Base-by-base conservation (phyloP, 2,888 invertebrate species). In the Platycheirus albimanus region DNA sequence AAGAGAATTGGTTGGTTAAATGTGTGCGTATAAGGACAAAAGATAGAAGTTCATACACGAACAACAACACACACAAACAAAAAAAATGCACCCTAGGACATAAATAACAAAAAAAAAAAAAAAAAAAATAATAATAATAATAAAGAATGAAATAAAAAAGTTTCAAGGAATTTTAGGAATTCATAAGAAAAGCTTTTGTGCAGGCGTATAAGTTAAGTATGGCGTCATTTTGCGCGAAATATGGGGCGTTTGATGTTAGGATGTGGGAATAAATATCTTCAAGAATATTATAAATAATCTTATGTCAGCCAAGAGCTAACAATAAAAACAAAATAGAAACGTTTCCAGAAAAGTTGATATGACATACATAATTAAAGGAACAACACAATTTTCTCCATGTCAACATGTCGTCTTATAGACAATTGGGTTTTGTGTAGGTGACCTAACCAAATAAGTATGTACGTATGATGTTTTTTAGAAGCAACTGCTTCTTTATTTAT, bases 41-140 rank as follows among this genome's bases (percentile, higher is more conserved):
- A 24, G 17, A 56, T 41, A 41, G 0, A 41, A 56, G 15, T 56
- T 61, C 43, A 61, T 43, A 38, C 61, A 61, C n/a, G n/a, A n/a
- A n/a, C n/a, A n/a, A n/a, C n/a, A n/a, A n/a, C n/a, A n/a, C n/a
- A n/a, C n/a, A n/a, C n/a, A n/a, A n/a, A n/a, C n/a, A n/a, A n/a
- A 61, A 61, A 61, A 15, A 45, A 61, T 61, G 61, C 61, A 52
- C 49, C 3, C 61, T 45, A 61, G 43, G 45, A 61, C 45, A 10
- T 17, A 15, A 15, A 5, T 5, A 41, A 58, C 10, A 41, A 24
- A 38, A 56, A 30, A 45, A 19, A 43, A 43, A 13, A 41, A 24
- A 41, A 15, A 41, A 38, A 11, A 28, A 6, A 28, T 1, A 10
- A 4, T n/a, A n/a, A n/a, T n/a, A n/a, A n/a, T n/a, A n/a, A n/a